Evolutionary conservation across 64 coral and sea anemone species (phyloP).

Genomic region (Hydrozoanthus tunicans): DNA sequence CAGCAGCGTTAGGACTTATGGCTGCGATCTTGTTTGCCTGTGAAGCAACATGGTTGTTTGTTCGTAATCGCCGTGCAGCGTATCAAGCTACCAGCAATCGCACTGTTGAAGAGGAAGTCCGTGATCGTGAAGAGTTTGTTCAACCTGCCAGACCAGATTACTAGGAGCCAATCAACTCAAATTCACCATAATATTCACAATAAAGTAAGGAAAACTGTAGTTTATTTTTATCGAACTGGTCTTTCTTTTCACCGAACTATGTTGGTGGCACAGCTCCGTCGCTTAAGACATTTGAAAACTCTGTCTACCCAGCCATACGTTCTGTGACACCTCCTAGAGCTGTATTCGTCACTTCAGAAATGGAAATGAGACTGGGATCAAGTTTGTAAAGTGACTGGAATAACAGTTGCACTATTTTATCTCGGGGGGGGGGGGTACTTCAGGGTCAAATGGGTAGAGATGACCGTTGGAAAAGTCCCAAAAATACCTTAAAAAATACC

Average conservation of each 20-base stretch:
- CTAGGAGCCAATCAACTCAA: conserved; percentile 20
- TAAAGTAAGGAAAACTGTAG: conserved; percentile 6
- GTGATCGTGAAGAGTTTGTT: conserved; percentile 40
- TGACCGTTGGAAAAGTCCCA: too few species aligned
- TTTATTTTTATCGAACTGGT: conserved; percentile 11
- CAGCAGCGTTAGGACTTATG: conserved; percentile 73
- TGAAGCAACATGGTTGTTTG: conserved; percentile 62
- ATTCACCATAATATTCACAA: not conserved
- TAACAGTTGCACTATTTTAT: too few species aligned
- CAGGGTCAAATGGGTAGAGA: too few species aligned
- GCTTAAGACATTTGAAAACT: not conserved
- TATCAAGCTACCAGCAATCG: not conserved
- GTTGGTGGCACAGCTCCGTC: conserved; percentile 7
- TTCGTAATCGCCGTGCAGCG: conserved; percentile 43
- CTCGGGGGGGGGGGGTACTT: too few species aligned
- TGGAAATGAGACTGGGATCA: too few species aligned
- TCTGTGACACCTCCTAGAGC: too few species aligned
- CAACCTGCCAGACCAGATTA: conserved; percentile 48
- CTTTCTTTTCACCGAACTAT: conserved; percentile 5
- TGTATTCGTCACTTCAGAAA: too few species aligned
- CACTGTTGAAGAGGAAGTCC: conserved; percentile 2
- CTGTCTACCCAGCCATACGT: too few species aligned
- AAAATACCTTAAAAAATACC: too few species aligned
- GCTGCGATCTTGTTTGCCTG: conserved; percentile 58
- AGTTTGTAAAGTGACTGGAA: too few species aligned